Percentiles rank a stretch among this genome's conserved stretches.
Conservation (phyloP, 2,113 vertebrate genomes). For the Shinisaurus crocodilurus region DNA sequence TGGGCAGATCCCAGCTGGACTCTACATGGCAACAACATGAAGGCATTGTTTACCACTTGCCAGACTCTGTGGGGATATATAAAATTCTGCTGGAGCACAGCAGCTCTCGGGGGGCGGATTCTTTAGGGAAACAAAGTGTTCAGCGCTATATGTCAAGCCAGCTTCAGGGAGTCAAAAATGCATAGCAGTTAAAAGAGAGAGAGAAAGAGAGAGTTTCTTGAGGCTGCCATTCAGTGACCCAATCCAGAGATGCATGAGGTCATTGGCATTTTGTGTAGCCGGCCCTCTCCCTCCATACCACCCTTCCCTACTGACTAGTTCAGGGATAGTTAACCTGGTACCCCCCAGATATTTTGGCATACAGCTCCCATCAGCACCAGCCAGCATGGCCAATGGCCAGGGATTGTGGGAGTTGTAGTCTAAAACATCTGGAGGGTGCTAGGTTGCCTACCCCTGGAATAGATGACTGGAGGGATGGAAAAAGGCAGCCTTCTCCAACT, state of each 20-base stretch:
- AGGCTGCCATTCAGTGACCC: not conserved
- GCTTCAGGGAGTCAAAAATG: conserved; percentile 37
- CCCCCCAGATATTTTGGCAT: too few relatives aligned
- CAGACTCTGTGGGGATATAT: conserved; percentile 69
- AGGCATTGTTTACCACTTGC: conserved; percentile 72
- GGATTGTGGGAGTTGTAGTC: too few relatives aligned
- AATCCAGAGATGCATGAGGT: not conserved
- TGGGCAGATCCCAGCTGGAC: conserved; percentile 72
- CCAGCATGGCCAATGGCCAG: too few relatives aligned
- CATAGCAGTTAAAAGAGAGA: conserved; percentile 5
- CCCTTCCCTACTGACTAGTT: not conserved
- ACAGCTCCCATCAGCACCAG: too few relatives aligned
- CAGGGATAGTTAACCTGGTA: too few relatives aligned
- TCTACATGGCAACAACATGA: conserved; percentile 65
- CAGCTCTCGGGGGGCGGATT: conserved; percentile 64
- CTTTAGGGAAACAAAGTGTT: conserved; percentile 62
- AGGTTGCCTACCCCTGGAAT: too few relatives aligned
- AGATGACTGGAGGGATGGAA: not conserved
- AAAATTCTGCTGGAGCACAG: conserved; percentile 64
- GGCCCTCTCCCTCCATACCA: not conserved
- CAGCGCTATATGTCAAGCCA: conserved; percentile 31
- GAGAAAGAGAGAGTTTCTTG: not conserved
- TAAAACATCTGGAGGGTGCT: too few relatives aligned
- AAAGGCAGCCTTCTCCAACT: not conserved
- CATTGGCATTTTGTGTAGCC: not conserved